A percentile compares a stretch with the other conserved stretches of the same genome.
Evolutionary conservation across 2,888 invertebrate genomes (phyloP).

Genomic region (Cremastobaeus sp.): DNA sequence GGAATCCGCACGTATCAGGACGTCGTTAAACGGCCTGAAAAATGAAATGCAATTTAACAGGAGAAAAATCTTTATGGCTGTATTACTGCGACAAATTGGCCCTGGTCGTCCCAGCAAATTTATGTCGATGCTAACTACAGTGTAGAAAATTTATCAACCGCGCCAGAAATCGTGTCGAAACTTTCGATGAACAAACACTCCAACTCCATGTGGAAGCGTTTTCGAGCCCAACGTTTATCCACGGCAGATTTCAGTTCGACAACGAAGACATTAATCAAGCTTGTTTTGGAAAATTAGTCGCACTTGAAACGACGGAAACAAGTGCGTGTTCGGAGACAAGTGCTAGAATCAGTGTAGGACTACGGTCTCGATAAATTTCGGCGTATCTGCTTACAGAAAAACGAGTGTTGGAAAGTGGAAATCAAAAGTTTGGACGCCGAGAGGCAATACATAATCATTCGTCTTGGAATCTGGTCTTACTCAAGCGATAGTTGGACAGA

Average conservation of each 20-base stretch:
- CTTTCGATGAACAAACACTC: no score
- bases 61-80: constrained; percentile 29
- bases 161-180: constrained; percentile 23
- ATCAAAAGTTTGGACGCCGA: constrained; percentile 20
- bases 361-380: constrained; percentile 31
- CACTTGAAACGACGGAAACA: not conserved
- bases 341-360: constrained; percentile 35
- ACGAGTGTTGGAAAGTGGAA: constrained; percentile 7
- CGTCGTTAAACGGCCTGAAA: constrained; percentile 29
- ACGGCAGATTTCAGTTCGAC: not conserved
- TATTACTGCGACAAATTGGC: constrained; percentile 50
- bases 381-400: constrained; percentile 12
- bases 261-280: no score
- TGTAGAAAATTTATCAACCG: constrained; percentile 27
- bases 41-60: constrained; percentile 33
- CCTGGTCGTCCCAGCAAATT: constrained; percentile 23
- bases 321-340: constrained; percentile 4
- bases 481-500: constrained; percentile 60
- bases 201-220: no score
- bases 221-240: not conserved
- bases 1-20: constrained; percentile 25
- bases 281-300: constrained; percentile 25
- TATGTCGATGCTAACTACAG: constrained; percentile 19
- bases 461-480: constrained; percentile 54
- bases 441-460: constrained; percentile 26